phyloP scores from a whole-genome alignment of 2,797 vertebrate species.

The Micropoecilia bifurca region DNA sequence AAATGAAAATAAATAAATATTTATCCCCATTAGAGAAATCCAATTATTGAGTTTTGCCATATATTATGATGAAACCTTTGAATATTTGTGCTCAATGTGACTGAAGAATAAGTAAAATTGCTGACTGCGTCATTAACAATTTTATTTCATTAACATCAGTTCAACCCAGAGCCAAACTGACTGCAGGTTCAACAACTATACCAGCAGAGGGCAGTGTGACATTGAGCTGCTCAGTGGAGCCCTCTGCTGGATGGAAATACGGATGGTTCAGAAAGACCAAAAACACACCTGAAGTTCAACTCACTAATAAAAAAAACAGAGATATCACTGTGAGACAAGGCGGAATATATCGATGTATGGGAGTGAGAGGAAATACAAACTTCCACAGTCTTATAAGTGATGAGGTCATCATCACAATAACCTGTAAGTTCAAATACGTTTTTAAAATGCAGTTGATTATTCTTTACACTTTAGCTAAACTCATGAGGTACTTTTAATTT shows the following conservation, averaged over 20 bases:
- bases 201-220: neutral
- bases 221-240: constrained; percentile 11
- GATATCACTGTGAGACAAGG: neutral
- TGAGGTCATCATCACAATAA: neutral
- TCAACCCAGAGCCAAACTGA: neutral
- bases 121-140: too few species aligned
- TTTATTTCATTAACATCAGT: too few species aligned
- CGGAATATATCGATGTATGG: neutral
- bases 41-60: too few species aligned
- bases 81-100: too few species aligned
- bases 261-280: neutral
- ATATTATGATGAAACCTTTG: too few species aligned
- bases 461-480: too few species aligned
- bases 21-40: too few species aligned
- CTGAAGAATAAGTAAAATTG: too few species aligned
- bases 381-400: neutral
- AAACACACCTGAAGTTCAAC: fast-evolving
- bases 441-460: too few species aligned
- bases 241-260: neutral
- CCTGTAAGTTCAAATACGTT: neutral
- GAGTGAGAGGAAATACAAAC: neutral
- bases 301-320: neutral
- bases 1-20: too few species aligned
- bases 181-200: neutral
- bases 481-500: too few species aligned